Percentiles rank a stretch among this genome's conserved stretches.
Conservation (phyloP, 2,888 invertebrate species). For the Andrena chrysosceles region DNA sequence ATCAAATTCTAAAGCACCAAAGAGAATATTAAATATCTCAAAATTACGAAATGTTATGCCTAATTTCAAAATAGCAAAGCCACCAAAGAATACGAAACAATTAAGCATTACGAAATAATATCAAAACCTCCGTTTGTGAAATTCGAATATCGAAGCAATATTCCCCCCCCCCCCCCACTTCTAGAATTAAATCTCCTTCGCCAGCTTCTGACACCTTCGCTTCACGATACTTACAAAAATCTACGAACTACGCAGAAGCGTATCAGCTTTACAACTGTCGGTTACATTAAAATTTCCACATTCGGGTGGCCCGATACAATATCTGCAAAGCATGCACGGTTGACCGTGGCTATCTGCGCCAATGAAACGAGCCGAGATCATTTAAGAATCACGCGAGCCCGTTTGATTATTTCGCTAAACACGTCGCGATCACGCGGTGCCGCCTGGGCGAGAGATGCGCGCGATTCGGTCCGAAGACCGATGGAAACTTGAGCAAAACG, state of each 20-base stretch:
- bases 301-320: not conserved
- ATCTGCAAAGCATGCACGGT: not conserved
- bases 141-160: not conserved
- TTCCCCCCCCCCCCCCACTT: not conserved
- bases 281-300: not conserved
- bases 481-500: slow-evolving; percentile 1
- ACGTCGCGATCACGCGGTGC: slow-evolving; percentile 53
- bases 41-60: not conserved
- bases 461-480: slow-evolving; percentile 6
- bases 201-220: no score
- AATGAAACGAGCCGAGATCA: slow-evolving; percentile 14
- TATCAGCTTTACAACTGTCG: not conserved
- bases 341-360: slow-evolving; percentile 18
- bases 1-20: not conserved
- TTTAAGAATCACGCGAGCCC: slow-evolving; percentile 24
- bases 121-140: no score
- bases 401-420: slow-evolving; percentile 47
- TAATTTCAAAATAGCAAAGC: no score
- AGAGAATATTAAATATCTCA: not conserved
- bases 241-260: not conserved
- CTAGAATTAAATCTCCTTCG: not conserved
- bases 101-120: no score
- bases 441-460: slow-evolving; percentile 7
- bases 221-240: not conserved
- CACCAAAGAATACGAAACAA: no score